Base-by-base conservation (phyloP, 1,140 invertebrate genomes). In the Eueides isabella region DNA sequence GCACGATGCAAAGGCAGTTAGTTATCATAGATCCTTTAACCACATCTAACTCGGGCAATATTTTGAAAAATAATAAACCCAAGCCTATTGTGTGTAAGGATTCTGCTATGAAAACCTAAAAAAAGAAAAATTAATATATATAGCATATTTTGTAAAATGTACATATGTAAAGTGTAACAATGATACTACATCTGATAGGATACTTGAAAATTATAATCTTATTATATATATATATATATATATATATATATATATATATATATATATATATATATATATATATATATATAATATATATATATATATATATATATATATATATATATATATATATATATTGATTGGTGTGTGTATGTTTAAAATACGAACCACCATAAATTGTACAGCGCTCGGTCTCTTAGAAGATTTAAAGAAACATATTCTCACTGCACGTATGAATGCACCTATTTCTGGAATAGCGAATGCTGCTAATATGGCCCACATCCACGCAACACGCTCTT, bases 21-120 rank as follows among this genome's bases (percentile, higher is more conserved):
- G 98, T 98, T 30, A 99, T 93, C 97, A 99, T 98, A 11, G 98
- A 96, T 3, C 97, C 98, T 92, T 98, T 97, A 38, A 99, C 96
- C 28, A 98, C 97, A 90, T 99, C 98, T 35, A 99, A 88, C 82
- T 98, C 96, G 0, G 98, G 98, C 5, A 99, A 94, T 38, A 99
- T 96, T 31, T 96, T 95, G 84, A 98, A 98, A 74, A 98, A 96
- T 74, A 99, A 92, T 26, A 99, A 85, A 3, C 96, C 96, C 35
- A 98, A 87, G 1, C 98, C 98, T 63, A 98, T 92, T 0, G 97
- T 96, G 85, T 99, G 98, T 12, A 97, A 93, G 1, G 97, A 96
- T 93, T 99, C 98, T 85, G 98, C 96, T 14, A 98, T 78, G 76
- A 96, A 96, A 28, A 97, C 95, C 92, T 93, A 85, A 72, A 90